These are phyloP conservation scores for Capricornis sumatraensis DNA, from an alignment of 2,113 vertebrate genomes.

Conservation along the genomic window DNA sequence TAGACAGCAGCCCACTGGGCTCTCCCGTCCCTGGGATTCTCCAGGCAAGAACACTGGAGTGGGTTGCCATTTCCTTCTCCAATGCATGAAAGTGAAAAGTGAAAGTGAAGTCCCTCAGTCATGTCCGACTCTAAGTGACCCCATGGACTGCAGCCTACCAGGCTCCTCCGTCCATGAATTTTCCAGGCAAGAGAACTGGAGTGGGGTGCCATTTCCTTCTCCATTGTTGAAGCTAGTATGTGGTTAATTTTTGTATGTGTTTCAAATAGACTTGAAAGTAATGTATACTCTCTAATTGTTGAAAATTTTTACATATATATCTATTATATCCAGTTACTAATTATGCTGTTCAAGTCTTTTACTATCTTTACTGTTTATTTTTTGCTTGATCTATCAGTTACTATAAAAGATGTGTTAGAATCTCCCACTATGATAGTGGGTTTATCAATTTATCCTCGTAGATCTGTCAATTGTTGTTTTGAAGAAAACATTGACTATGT, in stretches of 20 bases:
- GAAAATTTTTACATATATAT: background rate
- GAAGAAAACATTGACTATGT: background rate
- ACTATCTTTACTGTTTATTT: background rate
- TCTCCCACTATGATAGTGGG: background rate
- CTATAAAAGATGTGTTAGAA: background rate
- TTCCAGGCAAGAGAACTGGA: too few species aligned
- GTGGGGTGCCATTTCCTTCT: too few species aligned
- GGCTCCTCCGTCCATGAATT: too few species aligned
- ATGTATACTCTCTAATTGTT: background rate
- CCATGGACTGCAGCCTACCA: too few species aligned
- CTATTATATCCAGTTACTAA: background rate
- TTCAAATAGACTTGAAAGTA: background rate
- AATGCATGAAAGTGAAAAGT: too few species aligned
- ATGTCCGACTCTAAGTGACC: rapidly evolving
- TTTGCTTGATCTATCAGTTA: background rate
- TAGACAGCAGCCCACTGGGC: too few species aligned
- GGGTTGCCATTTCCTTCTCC: too few species aligned
- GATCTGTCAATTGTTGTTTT: background rate
- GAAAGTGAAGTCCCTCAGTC: too few species aligned
- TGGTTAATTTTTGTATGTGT: background rate
- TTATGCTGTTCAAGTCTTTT: background rate
- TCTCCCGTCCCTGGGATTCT: too few species aligned
- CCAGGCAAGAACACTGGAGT: too few species aligned
- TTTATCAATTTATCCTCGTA: background rate
- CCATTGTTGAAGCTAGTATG: background rate